These are phyloP conservation scores for Diplogasteroides magnus DNA, from an alignment of 1,140 invertebrate species.

Conservation along the genomic window DNA sequence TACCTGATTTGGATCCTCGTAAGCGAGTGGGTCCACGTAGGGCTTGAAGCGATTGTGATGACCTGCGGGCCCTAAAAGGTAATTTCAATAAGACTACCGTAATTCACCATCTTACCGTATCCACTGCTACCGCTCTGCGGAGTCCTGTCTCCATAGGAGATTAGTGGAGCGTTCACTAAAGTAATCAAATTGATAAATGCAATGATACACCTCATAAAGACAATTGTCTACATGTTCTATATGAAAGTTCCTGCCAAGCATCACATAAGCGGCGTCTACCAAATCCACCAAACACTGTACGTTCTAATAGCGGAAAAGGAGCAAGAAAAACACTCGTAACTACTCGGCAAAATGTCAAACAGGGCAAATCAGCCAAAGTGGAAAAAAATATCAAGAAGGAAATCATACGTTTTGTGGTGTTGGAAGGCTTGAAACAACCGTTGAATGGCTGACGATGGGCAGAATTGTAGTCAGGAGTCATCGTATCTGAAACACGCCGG, in stretches of 20 bases:
- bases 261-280: constrained; percentile 14
- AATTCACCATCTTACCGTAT: too few relatives aligned
- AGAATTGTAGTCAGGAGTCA: constrained; percentile 31
- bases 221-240: too few relatives aligned
- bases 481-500: constrained; percentile 24
- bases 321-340: background rate
- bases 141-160: constrained; percentile 26
- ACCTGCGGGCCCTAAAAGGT: too few relatives aligned
- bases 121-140: constrained; percentile 6
- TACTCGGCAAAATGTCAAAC: too few relatives aligned
- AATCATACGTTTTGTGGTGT: background rate
- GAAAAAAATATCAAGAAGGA: background rate
- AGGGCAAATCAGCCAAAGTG: too few relatives aligned
- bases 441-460: constrained; percentile 1
- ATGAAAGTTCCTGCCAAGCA: constrained; percentile 19
- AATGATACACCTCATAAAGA: constrained; percentile 5
- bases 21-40: constrained; percentile 53
- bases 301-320: constrained; percentile 18
- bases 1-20: constrained; percentile 48
- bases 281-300: constrained; percentile 8
- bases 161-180: constrained; percentile 45
- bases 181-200: constrained; percentile 2
- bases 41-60: constrained; percentile 32
- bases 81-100: too few relatives aligned
- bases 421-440: background rate